Evolutionary conservation across 2,113 vertebrate genomes (phyloP).

Genomic region (Physeter macrocephalus): DNA sequence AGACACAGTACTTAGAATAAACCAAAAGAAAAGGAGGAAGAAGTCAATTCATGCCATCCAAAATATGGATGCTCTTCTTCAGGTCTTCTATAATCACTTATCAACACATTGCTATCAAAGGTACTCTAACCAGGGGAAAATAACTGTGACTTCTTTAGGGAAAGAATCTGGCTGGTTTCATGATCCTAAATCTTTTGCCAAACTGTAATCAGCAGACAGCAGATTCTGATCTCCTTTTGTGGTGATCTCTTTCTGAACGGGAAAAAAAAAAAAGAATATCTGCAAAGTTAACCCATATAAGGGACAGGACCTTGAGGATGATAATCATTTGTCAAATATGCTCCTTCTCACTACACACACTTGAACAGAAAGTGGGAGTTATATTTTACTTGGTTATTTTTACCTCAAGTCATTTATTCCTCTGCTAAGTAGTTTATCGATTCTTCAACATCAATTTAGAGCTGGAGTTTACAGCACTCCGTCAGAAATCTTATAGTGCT

Average conservation of each 20-base stretch:
- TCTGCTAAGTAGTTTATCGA: conserved; percentile 58
- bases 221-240: background rate
- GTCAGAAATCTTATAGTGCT: conserved; percentile 54
- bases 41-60: background rate
- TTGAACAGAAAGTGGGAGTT: conserved; percentile 38
- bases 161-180: conserved; percentile 19
- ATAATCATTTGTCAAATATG: background rate
- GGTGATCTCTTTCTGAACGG: background rate
- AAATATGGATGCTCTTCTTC: conserved; percentile 5
- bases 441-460: conserved; percentile 63
- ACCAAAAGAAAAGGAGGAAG: background rate
- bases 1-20: background rate
- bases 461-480: conserved; percentile 47
- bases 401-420: conserved; percentile 60
- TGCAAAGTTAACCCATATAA: conserved; percentile 28
- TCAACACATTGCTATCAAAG: background rate
- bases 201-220: background rate
- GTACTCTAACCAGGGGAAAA: background rate
- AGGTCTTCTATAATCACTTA: background rate
- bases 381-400: conserved; percentile 58
- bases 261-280: background rate
- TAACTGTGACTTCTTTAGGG: background rate
- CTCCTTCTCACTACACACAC: background rate
- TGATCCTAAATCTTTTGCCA: background rate
- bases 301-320: background rate